phyloP scores from a whole-genome alignment of 2,113 vertebrate genomes.

The Hippocampus barbouri region DNA sequence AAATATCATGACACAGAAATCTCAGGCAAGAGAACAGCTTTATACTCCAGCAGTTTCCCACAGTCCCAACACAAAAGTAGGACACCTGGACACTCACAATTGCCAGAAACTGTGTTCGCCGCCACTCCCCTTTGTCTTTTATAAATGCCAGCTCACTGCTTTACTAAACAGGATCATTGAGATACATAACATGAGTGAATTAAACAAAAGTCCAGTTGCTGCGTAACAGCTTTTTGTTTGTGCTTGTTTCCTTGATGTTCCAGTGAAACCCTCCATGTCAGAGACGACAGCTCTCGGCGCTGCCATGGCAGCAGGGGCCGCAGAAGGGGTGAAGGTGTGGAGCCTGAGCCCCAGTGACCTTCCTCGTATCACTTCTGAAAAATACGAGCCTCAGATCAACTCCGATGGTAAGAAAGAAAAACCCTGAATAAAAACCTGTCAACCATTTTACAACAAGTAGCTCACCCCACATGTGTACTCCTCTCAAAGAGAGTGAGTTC shows the following conservation, averaged over 20 bases:
- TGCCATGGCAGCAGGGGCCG: conserved; percentile 94
- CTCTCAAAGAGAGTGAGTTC: conserved; percentile 84
- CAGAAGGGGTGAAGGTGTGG: conserved; percentile 91
- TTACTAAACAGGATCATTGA: too few relatives aligned
- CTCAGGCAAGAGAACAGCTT: too few relatives aligned
- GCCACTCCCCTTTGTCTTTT: too few relatives aligned
- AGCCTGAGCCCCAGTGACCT: conserved; percentile 79
- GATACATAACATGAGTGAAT: too few relatives aligned
- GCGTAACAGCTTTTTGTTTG: not conserved
- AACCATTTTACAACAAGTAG: not conserved
- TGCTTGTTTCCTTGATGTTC: not conserved
- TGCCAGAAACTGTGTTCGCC: too few relatives aligned
- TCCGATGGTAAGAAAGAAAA: conserved; percentile 74
- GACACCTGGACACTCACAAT: too few relatives aligned
- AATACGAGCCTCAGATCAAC: conserved; percentile 89
- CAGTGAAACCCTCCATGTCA: conserved; percentile 90
- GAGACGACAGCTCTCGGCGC: conserved; percentile 94
- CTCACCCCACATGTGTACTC: not conserved
- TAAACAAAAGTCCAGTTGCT: too few relatives aligned
- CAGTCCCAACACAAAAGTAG: too few relatives aligned
- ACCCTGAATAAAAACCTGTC: not conserved
- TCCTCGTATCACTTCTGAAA: conserved; percentile 80
- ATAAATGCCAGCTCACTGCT: too few relatives aligned
- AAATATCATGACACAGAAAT: too few relatives aligned
- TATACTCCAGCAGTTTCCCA: too few relatives aligned